Base-by-base conservation (phyloP, 1,140 invertebrate genomes). In the Tachypleus tridentatus region DNA sequence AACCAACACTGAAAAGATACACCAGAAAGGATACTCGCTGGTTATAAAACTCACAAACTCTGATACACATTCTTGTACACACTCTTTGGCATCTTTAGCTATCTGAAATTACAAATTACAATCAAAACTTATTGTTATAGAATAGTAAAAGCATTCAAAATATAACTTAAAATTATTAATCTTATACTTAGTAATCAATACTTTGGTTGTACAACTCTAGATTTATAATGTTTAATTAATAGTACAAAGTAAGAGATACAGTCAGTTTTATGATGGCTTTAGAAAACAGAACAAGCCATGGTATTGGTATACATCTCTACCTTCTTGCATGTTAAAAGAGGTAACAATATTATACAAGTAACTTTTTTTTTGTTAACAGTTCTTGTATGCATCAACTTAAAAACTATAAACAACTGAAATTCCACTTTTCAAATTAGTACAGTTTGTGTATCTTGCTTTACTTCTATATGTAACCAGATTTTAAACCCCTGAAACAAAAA, bases 31-130 rank as follows among this genome's bases (percentile, higher is more conserved):
- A 70, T 70, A 71, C 81, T 99, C 97, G 74, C 93, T 97, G 0
- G 97, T 99, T 59, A 99, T 95, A 75, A 99, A 99, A 70, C 93
- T 97, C 73, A 99, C 97, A 75, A 99, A 99, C 76, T 99, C 97
- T 0, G 94, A 98, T 53, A 99, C 96, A 81, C 97, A 99, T 78
- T 99, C 97, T 79, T 99, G 97, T 29, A 99, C 92, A 81, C 95
- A 98, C 80, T 99, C 97, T 70, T 98, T 84, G 0, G 97, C 95
- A 81, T 99, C 97, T 82, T 99, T 99, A 1, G 97, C 93, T 73
- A 98, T 97, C 87, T 90, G 77, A 54, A 54, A 54, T 54, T 62
- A 82, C 81, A 63, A 47, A 67, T 54, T 57, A 65, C 29, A 29
- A 29, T 29, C 29, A 29, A 29, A 29, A 29, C 29, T 29, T 29